These are phyloP conservation scores for Bergia puertoricense DNA, from an alignment of 92 coral and sea anemone species.

Conservation along the genomic window DNA sequence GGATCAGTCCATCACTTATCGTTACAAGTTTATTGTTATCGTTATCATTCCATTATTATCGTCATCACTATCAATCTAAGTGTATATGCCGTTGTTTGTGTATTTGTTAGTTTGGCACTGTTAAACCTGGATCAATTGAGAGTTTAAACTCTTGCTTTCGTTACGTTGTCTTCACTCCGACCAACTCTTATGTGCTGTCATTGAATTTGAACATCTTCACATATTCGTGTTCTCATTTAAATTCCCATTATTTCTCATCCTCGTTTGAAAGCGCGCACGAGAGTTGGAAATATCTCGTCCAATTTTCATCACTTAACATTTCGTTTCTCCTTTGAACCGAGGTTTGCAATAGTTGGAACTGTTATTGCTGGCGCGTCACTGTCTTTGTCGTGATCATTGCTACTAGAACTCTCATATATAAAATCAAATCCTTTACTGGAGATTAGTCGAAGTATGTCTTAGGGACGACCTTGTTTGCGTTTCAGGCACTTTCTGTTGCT, in stretches of 20 bases:
- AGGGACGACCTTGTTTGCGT: neutral
- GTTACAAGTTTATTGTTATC: neutral
- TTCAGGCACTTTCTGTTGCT: constrained; percentile 80
- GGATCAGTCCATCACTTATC: neutral
- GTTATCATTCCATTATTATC: neutral
- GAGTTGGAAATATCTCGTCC: neutral
- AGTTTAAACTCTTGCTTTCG: neutral
- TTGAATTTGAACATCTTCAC: too few species aligned
- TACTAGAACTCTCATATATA: neutral
- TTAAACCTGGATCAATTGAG: neutral
- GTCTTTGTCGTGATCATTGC: neutral
- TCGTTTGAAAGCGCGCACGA: neutral
- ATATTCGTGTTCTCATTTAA: too few species aligned
- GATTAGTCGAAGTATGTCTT: neutral
- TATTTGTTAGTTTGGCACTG: neutral
- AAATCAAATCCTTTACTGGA: too few species aligned
- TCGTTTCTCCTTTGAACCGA: neutral
- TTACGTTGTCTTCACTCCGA: too few species aligned
- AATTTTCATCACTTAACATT: neutral
- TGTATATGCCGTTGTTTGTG: neutral
- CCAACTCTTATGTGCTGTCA: too few species aligned
- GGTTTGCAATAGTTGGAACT: neutral
- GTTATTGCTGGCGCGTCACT: neutral
- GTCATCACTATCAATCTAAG: neutral
- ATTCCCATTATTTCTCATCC: neutral